A percentile compares a stretch with the other conserved stretches of the same genome.
phyloP scores from a whole-genome alignment of 2,797 vertebrate genomes.

The Lophius americanus region DNA sequence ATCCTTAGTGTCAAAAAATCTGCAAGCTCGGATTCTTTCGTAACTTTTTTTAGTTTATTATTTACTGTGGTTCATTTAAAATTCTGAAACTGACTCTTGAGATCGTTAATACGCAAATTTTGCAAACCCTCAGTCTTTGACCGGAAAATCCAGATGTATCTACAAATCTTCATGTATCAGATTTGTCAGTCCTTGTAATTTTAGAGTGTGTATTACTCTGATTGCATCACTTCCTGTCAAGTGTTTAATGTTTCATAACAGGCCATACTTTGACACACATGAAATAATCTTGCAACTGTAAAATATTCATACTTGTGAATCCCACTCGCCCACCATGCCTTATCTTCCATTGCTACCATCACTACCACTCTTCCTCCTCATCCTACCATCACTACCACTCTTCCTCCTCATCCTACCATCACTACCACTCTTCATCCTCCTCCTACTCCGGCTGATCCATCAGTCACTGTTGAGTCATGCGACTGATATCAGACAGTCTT shows the following conservation, averaged over 20 bases:
- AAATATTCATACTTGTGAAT: conserved; percentile 42
- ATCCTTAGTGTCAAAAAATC: too few relatives aligned
- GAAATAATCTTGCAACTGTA: conserved; percentile 24
- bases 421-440: conserved; percentile 1
- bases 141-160: too few relatives aligned
- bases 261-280: conserved; percentile 19
- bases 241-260: not conserved
- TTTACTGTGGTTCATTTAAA: too few relatives aligned
- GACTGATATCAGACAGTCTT: conserved; percentile 14
- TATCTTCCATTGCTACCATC: conserved; percentile 11
- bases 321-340: conserved; percentile 21
- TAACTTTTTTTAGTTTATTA: too few relatives aligned
- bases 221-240: conserved; percentile 32
- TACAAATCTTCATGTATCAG: too few relatives aligned
- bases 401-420: not conserved
- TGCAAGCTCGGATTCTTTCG: too few relatives aligned
- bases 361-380: conserved; percentile 2
- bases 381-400: conserved; percentile 7
- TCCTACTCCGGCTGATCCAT: conserved; percentile 3
- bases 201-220: not conserved
- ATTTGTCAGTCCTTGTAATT: not conserved
- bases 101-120: too few relatives aligned
- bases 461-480: conserved; percentile 45
- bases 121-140: too few relatives aligned
- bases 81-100: too few relatives aligned